A percentile compares a stretch with the other conserved stretches of the same genome.
Conservation (phyloP, 2,888 invertebrate species). For the Sthenelais limicola region DNA sequence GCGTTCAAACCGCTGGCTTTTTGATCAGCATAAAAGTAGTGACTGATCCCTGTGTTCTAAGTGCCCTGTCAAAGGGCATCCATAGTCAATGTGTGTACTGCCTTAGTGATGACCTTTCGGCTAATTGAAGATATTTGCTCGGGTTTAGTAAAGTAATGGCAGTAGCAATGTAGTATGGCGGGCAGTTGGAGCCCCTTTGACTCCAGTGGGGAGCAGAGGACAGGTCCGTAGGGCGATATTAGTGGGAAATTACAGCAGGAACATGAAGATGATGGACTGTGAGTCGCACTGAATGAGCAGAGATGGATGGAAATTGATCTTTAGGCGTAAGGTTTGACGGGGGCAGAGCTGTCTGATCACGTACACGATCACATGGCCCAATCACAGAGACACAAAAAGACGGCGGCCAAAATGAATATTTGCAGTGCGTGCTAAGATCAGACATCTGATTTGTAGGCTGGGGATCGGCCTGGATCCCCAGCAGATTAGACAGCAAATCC, state of each 20-base stretch:
- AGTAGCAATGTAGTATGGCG: not conserved
- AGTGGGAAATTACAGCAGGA: conserved; percentile 32
- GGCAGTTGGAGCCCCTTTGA: not conserved
- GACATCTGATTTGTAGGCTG: not conserved
- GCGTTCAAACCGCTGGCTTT: conserved; percentile 1
- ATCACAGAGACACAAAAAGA: no score
- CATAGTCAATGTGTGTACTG: not conserved
- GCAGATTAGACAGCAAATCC: conserved; percentile 1
- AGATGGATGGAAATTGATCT: conserved; percentile 19
- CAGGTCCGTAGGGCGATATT: conserved; percentile 25
- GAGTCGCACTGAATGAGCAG: not conserved
- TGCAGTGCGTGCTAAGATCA: not conserved
- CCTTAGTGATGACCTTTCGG: not conserved
- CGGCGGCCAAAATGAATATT: conserved; percentile 8
- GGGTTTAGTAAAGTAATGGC: conserved; percentile 23
- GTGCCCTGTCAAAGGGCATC: not conserved
- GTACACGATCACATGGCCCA: not conserved
- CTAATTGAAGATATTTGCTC: conserved; percentile 33
- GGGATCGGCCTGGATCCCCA: conserved; percentile 11
- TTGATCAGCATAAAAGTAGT: conserved; percentile 14
- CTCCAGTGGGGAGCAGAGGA: not conserved
- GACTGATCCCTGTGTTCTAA: conserved; percentile 26
- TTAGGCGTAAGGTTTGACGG: conserved; percentile 1
- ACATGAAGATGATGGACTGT: not conserved
- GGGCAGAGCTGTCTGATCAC: conserved; percentile 17